Percentiles rank a stretch among this genome's conserved stretches.
Evolutionary conservation across 1,140 invertebrate genomes (phyloP).

Genomic region (Brachionus angularis): DNA sequence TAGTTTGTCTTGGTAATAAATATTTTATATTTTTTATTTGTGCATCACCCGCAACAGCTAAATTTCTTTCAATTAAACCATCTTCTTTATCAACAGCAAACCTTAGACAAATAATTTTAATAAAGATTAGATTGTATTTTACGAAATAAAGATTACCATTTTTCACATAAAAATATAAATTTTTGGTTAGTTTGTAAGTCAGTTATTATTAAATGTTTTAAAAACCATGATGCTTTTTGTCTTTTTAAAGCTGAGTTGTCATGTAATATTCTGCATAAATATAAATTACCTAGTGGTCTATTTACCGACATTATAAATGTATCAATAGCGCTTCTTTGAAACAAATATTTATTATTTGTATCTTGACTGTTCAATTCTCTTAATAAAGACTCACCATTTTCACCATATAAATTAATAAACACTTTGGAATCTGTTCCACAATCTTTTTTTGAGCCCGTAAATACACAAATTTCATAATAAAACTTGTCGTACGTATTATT

Average conservation of each 20-base stretch:
- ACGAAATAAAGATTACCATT: slow-evolving; percentile 47
- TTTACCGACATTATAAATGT: slow-evolving; percentile 61
- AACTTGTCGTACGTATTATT: slow-evolving; percentile 61
- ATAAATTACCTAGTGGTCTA: slow-evolving; percentile 60
- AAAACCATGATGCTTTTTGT: slow-evolving; percentile 61
- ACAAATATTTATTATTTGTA: slow-evolving; percentile 46
- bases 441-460: slow-evolving; percentile 59
- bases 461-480: slow-evolving; percentile 61
- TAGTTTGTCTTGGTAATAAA: slow-evolving; percentile 1
- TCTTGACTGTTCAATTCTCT: slow-evolving; percentile 32
- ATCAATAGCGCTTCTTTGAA: slow-evolving; percentile 56
- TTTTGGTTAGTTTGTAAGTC: slow-evolving; percentile 62
- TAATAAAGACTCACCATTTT: slow-evolving; percentile 9
- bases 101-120: slow-evolving; percentile 45
- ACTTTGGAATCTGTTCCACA: slow-evolving; percentile 49
- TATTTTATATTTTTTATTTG: neutral
- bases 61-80: slow-evolving; percentile 57
- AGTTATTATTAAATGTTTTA: slow-evolving; percentile 59
- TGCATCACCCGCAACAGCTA: slow-evolving; percentile 41
- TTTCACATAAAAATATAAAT: slow-evolving; percentile 57
- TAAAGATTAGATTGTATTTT: neutral
- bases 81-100: slow-evolving; percentile 56
- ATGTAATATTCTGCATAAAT: slow-evolving; percentile 62
- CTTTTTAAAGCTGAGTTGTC: slow-evolving; percentile 61
- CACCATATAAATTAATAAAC: slow-evolving; percentile 40